Percentiles rank a stretch among this genome's conserved stretches.
These are phyloP conservation scores for Brienomyrus brachyistius DNA, from an alignment of 2,113 vertebrate genomes.

Conservation along the genomic window DNA sequence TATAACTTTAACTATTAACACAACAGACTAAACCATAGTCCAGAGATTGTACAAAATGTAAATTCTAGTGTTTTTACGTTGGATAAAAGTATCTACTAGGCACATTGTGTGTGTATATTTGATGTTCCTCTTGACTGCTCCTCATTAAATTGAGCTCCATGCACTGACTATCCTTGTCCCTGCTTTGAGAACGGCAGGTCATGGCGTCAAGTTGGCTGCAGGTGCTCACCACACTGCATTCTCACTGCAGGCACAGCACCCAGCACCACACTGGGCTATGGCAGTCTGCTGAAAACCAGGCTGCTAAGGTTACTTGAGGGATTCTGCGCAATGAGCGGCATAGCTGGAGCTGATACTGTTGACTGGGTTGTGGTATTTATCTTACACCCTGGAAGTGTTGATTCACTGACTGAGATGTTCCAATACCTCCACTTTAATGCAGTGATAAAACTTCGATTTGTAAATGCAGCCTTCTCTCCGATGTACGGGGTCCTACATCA, in stretches of 20 bases:
- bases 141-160: background rate
- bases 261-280: background rate
- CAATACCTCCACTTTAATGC: background rate
- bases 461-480: background rate
- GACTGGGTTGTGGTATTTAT: background rate
- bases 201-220: background rate
- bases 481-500: background rate
- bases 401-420: background rate
- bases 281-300: background rate
- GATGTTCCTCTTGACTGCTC: background rate
- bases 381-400: background rate
- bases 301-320: background rate
- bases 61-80: background rate
- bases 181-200: background rate
- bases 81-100: background rate
- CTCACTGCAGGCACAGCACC: background rate
- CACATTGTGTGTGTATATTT: background rate
- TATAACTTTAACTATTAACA: background rate
- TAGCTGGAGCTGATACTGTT: background rate
- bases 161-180: background rate
- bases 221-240: background rate
- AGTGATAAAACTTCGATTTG: background rate
- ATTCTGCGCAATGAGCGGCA: background rate
- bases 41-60: background rate
- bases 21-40: background rate